Evolutionary conservation across 2,888 invertebrate species (phyloP).

Genomic region (Philhelius pedissequus): DNA sequence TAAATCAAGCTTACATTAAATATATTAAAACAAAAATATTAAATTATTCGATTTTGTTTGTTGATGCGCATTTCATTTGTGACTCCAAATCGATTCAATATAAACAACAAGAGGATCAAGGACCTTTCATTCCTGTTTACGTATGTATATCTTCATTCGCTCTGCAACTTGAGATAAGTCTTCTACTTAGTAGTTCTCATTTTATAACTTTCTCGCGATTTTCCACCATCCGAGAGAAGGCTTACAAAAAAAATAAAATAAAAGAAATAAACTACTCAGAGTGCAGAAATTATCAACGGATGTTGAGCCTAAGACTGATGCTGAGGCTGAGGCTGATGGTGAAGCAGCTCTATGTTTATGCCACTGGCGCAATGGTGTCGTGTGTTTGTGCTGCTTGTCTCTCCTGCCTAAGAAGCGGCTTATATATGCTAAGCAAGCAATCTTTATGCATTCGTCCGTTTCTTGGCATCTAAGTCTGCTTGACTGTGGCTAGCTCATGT

Average conservation of each 20-base stretch:
- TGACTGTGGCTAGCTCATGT: conserved; percentile 44
- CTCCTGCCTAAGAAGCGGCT: conserved; percentile 41
- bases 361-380: conserved; percentile 20
- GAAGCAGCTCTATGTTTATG: conserved; percentile 17
- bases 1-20: no score
- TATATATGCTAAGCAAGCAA: conserved; percentile 36
- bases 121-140: background rate
- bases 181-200: conserved; percentile 30
- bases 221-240: conserved; percentile 11
- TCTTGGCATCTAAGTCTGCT: conserved; percentile 2
- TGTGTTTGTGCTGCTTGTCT: conserved; percentile 14
- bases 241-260: background rate
- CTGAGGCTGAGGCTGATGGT: background rate
- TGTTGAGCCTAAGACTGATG: conserved; percentile 16
- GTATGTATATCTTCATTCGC: background rate
- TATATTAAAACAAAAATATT: no score
- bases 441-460: background rate
- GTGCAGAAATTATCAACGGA: conserved; percentile 9
- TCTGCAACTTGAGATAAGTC: background rate
- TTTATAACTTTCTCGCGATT: conserved; percentile 40
- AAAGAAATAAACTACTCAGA: conserved; percentile 16
- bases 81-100: no score
- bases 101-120: conserved; percentile 29
- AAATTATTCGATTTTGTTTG: no score
- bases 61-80: no score